Evolutionary conservation across 2,888 invertebrate species (phyloP), one percentile per base, ranked within the genome.

Genomic region (Microplitis deprimator): DNA sequence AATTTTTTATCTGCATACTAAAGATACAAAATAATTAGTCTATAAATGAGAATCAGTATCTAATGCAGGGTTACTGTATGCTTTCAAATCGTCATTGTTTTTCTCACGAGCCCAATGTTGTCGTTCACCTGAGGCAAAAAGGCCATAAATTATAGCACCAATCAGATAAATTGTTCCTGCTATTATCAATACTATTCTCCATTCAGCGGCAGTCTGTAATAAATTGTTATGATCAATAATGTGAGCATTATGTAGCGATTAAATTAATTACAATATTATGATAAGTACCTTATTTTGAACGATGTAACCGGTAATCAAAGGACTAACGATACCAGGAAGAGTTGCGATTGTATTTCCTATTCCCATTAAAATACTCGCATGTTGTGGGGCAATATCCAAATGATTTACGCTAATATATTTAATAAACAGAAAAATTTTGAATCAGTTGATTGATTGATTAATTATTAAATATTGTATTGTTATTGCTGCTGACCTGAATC

Each of bases 311-410:
- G 96, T 95, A 0, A 97, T 90, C 10, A 94, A 92, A 0, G 97
- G 98, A 87, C 96, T 96, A n/a, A 97, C 91, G 84, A 98, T 97
- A 40, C 98, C 98, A 0, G 98, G 97, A 73, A 98, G 90, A 0
- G 97, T 97, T 0, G 96, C 98, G 81, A 97, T 91, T 0, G 97
- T 97, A 90, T 98, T 98, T 8, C 96, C 95, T 8, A 97, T 91
- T 0, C 97, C 98, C 97, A 98, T 97, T 75, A 98, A 90, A 0
- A 98, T 94, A 87, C 97, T 95, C 8, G 97, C 97, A 91, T 96
- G 96, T 79, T 96, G 96, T 0, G 97, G 97, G 0, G 97, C 97
- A 73, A 98, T 94, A 88, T 98, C 98, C 88, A 98, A 90, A 88
- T 97, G 96, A 86, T 95, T 95, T 0, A 95, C 95, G 81, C 95